A percentile compares a stretch with the other conserved stretches of the same genome.
These are phyloP conservation scores for Leistus spinibarbis DNA, from an alignment of 2,888 invertebrate genomes.

Conservation along the genomic window DNA sequence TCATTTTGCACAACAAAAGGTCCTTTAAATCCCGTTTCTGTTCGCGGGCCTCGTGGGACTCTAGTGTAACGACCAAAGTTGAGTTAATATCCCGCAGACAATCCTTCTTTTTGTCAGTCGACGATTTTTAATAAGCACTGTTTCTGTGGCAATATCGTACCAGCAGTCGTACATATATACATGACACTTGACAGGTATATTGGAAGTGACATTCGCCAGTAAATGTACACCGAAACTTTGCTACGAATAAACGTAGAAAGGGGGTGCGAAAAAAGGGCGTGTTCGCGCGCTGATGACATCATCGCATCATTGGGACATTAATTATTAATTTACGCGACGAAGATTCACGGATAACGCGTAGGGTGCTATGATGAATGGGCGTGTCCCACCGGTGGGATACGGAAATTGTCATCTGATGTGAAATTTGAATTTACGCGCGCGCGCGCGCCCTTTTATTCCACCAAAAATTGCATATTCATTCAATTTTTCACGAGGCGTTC, in stretches of 20 bases:
- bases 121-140: neutral
- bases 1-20: too few species aligned
- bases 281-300: conserved; percentile 40
- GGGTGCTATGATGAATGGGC: conserved; percentile 6
- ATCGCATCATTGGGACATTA: conserved; percentile 42
- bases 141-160: neutral
- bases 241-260: neutral
- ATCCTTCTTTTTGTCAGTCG: neutral
- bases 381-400: neutral
- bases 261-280: conserved; percentile 1
- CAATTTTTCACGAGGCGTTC: neutral
- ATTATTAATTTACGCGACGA: conserved; percentile 40
- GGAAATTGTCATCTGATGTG: conserved; percentile 1
- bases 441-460: neutral
- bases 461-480: neutral
- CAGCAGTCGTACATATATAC: neutral
- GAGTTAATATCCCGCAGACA: neutral
- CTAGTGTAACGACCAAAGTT: neutral
- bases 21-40: too few species aligned
- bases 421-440: neutral
- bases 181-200: conserved; percentile 12
- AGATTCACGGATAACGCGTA: neutral
- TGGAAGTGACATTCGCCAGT: neutral
- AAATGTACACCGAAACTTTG: neutral
- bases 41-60: too few species aligned